Evolutionary conservation across 2,797 vertebrate species (phyloP).

Genomic region (Danio aesculapii): DNA sequence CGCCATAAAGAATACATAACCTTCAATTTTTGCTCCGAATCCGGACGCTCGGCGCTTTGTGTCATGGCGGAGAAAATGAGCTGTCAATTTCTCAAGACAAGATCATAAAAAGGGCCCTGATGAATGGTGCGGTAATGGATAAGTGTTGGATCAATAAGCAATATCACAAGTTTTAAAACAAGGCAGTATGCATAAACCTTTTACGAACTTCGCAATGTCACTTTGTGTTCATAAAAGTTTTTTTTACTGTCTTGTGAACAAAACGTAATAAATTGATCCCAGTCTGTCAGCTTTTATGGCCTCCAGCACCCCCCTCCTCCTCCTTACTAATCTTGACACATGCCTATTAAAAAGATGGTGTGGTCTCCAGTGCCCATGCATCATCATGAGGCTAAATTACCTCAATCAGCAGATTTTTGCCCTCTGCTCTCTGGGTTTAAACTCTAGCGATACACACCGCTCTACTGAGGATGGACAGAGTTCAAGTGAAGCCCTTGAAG

Average conservation of each 20-base stretch:
- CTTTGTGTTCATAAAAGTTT: conserved; percentile 82
- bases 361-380: conserved; percentile 79
- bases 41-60: conserved; percentile 63
- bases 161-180: conserved; percentile 81
- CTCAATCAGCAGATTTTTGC: conserved; percentile 83
- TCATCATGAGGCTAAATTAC: conserved; percentile 81
- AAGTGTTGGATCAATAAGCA: conserved; percentile 80
- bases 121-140: conserved; percentile 78
- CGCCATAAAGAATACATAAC: conserved; percentile 72
- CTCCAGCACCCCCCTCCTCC: conserved; percentile 42
- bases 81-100: conserved; percentile 63
- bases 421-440: conserved; percentile 73
- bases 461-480: conserved; percentile 66
- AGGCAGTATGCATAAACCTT: conserved; percentile 76
- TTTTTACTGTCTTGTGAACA: conserved; percentile 65
- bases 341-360: conserved; percentile 80
- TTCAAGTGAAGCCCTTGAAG: conserved; percentile 40
- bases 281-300: conserved; percentile 74
- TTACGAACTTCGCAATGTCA: conserved; percentile 84
- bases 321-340: conserved; percentile 80
- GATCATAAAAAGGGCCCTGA: conserved; percentile 76
- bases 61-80: conserved; percentile 69
- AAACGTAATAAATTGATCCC: conserved; percentile 77
- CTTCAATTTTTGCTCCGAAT: conserved; percentile 66
- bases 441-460: conserved; percentile 74